A percentile compares a stretch with the other conserved stretches of the same genome.
Conservation (phyloP, 2,113 vertebrate species). For the Corythornis vintsioides region DNA sequence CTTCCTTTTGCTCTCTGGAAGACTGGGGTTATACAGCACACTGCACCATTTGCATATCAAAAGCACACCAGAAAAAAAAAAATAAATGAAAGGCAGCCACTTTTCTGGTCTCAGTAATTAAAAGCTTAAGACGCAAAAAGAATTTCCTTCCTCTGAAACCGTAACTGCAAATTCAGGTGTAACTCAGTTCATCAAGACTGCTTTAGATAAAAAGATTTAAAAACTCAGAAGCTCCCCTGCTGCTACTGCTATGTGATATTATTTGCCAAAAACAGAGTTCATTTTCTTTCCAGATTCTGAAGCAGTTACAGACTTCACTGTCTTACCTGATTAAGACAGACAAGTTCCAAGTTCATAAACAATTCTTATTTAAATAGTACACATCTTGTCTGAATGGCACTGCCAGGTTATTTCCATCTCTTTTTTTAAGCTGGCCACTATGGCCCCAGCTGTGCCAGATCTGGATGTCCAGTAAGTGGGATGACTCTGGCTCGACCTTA, state of each 20-base stretch:
- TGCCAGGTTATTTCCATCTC: not conserved
- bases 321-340: not conserved
- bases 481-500: not conserved
- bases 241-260: not conserved
- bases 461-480: not conserved
- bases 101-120: constrained; percentile 25
- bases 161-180: not conserved
- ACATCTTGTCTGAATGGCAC: not conserved
- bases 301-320: not conserved
- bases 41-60: constrained; percentile 21
- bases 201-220: not conserved
- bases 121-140: not conserved
- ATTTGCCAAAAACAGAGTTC: not conserved
- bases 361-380: not conserved
- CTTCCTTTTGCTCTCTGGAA: constrained; percentile 36
- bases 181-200: not conserved
- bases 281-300: not conserved
- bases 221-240: not conserved
- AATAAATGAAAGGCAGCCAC: not conserved
- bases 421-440: not conserved
- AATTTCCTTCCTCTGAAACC: constrained; percentile 8
- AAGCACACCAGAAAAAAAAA: not conserved
- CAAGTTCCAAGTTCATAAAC: not conserved
- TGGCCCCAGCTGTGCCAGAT: not conserved
- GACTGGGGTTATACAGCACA: not conserved